phyloP scores from a whole-genome alignment of 2,113 vertebrate genomes.

The Cavia porcellus region DNA sequence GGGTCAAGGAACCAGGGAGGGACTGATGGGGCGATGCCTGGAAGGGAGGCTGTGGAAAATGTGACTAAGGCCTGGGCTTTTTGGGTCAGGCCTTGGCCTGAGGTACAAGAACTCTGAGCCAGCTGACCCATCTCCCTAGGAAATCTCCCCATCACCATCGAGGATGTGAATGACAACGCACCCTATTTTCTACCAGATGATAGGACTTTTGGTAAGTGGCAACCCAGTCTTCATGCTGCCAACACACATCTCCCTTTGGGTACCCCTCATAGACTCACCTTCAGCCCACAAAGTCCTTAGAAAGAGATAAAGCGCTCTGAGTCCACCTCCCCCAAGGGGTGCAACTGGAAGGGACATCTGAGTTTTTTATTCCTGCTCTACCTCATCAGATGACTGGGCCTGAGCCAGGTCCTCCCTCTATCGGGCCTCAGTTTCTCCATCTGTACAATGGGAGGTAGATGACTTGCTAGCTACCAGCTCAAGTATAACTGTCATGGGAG shows the following conservation, averaged over 20 bases:
- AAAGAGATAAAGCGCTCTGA: neutral
- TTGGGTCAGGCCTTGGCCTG: neutral
- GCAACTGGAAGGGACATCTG: neutral
- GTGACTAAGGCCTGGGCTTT: neutral
- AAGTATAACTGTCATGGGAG: neutral
- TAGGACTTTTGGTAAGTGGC: slow-evolving; percentile 90
- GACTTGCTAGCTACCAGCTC: neutral
- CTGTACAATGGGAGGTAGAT: neutral
- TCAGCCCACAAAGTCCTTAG: neutral
- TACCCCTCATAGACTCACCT: neutral
- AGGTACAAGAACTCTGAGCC: neutral
- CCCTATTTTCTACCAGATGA: slow-evolving; percentile 88
- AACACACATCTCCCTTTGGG: neutral
- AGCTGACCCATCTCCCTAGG: slow-evolving; percentile 76
- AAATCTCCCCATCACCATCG: slow-evolving; percentile 90
- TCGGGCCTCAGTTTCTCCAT: neutral
- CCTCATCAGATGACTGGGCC: neutral
- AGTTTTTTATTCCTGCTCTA: neutral
- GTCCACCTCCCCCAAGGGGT: neutral
- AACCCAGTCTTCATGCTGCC: too few species aligned
- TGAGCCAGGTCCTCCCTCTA: neutral
- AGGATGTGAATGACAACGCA: slow-evolving; percentile 93
- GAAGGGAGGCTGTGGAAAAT: neutral
- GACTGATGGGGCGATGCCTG: rapidly evolving
- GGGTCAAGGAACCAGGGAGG: neutral